phyloP scores from a whole-genome alignment of 2,888 invertebrate genomes.

The Vandiemenella viatica region DNA sequence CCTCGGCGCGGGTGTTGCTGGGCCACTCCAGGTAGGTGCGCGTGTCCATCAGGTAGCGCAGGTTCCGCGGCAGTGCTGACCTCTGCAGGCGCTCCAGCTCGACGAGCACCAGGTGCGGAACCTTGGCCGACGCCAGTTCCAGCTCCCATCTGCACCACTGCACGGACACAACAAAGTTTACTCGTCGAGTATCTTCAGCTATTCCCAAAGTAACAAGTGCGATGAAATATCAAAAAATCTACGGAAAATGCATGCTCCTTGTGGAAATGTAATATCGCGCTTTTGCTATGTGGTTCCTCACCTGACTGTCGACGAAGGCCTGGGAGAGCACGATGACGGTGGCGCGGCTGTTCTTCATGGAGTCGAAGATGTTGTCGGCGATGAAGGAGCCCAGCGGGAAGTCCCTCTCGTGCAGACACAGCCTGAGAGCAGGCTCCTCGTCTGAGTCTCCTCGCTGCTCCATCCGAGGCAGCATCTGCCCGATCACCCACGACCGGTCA shows the following conservation, averaged over 20 bases:
- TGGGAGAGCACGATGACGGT: slow-evolving; percentile 19
- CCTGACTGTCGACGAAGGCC: slow-evolving; percentile 18
- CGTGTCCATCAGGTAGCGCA: slow-evolving; percentile 27
- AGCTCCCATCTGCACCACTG: slow-evolving; percentile 7
- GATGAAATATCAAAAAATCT: too few relatives aligned
- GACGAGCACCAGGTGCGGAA: slow-evolving; percentile 7
- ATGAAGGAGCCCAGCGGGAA: slow-evolving; percentile 18
- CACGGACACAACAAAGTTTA: neutral
- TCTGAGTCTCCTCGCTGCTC: slow-evolving; percentile 16
- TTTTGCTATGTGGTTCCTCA: too few relatives aligned
- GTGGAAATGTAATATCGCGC: too few relatives aligned
- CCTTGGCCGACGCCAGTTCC: slow-evolving; percentile 5
- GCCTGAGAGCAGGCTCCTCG: slow-evolving; percentile 8
- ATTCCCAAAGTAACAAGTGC: too few relatives aligned
- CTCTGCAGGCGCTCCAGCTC: slow-evolving; percentile 10
- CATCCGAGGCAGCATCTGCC: slow-evolving; percentile 18
- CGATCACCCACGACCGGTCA: slow-evolving; percentile 18
- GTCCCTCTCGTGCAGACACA: slow-evolving; percentile 20
- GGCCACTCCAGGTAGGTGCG: slow-evolving; percentile 16
- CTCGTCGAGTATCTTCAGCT: too few relatives aligned
- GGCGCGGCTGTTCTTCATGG: slow-evolving; percentile 18
- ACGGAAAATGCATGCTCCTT: too few relatives aligned
- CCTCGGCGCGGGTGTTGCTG: neutral
- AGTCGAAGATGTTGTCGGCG: slow-evolving; percentile 18
- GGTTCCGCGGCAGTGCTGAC: slow-evolving; percentile 20